Percentiles rank a stretch among this genome's conserved stretches.
Evolutionary conservation across 2,797 vertebrate species (phyloP).

Genomic region (Harpagifer antarcticus): DNA sequence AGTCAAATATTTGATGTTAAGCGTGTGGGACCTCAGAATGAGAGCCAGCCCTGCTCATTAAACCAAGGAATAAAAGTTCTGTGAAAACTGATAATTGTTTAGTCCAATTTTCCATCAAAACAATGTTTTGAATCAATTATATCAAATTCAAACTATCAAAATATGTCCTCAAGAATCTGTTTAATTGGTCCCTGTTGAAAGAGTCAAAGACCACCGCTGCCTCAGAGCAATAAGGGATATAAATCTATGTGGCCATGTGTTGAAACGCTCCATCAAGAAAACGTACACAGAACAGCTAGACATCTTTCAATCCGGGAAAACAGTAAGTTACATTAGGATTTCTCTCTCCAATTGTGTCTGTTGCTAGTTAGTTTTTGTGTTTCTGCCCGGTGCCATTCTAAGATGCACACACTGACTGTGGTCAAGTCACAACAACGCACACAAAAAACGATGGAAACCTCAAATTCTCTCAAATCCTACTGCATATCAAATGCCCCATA

Average conservation of each 20-base stretch:
- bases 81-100: conserved; percentile 61
- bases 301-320: conserved; percentile 36
- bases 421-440: not conserved
- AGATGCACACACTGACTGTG: conserved; percentile 1
- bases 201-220: conserved; percentile 33
- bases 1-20: conserved; percentile 59
- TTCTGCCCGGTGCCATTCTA: conserved; percentile 18
- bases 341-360: conserved; percentile 13
- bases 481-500: no score
- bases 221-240: conserved; percentile 47
- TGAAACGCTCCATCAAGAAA: conserved; percentile 46
- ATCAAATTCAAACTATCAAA: conserved; percentile 34
- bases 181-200: conserved; percentile 44
- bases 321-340: conserved; percentile 20
- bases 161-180: conserved; percentile 34
- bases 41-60: conserved; percentile 64
- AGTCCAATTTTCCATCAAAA: conserved; percentile 47
- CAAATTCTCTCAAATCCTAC: no score
- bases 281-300: conserved; percentile 22
- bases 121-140: conserved; percentile 59
- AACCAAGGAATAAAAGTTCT: conserved; percentile 60
- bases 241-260: conserved; percentile 48
- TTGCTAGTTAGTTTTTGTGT: conserved; percentile 34
- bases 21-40: conserved; percentile 67
- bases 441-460: no score